Base-by-base conservation (phyloP, 2,888 invertebrate species). In the Cheilosia urbana region DNA sequence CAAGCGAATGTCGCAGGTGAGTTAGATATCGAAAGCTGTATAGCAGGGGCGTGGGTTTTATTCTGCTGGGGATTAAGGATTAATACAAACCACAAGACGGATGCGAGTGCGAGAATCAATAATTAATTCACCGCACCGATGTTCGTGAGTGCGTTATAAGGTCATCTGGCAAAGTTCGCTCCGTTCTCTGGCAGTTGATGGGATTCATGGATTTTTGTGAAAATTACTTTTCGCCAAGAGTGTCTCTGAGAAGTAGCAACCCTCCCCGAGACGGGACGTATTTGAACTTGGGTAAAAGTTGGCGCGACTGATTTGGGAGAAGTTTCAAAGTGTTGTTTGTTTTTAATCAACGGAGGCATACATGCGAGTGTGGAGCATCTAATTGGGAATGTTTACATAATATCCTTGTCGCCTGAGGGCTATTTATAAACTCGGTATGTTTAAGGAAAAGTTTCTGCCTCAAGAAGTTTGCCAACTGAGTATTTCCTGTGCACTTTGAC, bases 1-100 rank as follows among this genome's bases (percentile, higher is more conserved):
- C 63, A 89, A 89, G 80, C 80, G 82, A 40, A 83, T 88, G 80
- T 85, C 88, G 87, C 88, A 89, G 90, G 89, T 89, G 73, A 87
- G 88, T 88, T 19, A 6, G n/a, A 45, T 17, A 45, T 9, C 30
- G 24, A 24, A 21, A 51, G 21, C 2, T 24, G 4, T 24, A 51
- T 21, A n/a, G 5, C 13, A 24, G 11, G 24, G 51, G 27, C 4
- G 49, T 27, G 13, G 21, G n/a, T 5, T 27, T 15, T 24, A 27
- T 13, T 15, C 5, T 2, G n/a, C 5, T n/a, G 6, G 19, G 21
- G 47, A 47, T 21, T 68, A 53, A 30, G 37, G 17, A 37, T n/a
- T n/a, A n/a, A n/a, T 30, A 15, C 15, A 27, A 27, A 53, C 42
- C 19, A 66, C 51, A 37, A 53, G 60, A 77, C 62, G 27, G 45